phyloP scores from a whole-genome alignment of 2,888 invertebrate genomes.

The Loripinus fragilis region DNA sequence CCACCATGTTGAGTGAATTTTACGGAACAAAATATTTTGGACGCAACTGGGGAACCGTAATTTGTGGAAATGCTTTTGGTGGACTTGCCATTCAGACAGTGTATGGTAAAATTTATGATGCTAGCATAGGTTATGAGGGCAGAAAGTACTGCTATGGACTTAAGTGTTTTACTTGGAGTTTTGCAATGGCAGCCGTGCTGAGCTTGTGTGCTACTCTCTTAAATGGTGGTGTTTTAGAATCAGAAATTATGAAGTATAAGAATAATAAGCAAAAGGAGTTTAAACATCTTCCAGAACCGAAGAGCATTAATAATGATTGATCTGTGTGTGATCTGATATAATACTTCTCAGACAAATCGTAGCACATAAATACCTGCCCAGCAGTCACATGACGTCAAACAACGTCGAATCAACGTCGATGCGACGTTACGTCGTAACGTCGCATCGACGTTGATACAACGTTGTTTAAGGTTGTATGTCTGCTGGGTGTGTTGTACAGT shows the following conservation, averaged over 20 bases:
- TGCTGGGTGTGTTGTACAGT: no score
- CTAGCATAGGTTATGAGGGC: constrained; percentile 58
- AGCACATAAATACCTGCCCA: no score
- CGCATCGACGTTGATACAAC: no score
- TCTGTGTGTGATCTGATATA: no score
- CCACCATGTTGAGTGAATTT: constrained; percentile 75
- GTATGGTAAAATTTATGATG: constrained; percentile 71
- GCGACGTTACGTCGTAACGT: no score
- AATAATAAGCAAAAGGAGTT: not conserved
- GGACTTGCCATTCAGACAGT: constrained; percentile 66
- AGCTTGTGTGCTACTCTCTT: constrained; percentile 69
- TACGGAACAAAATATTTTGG: constrained; percentile 75
- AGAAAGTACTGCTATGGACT: constrained; percentile 69
- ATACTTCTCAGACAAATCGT: no score
- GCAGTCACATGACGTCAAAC: no score
- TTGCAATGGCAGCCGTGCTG: constrained; percentile 67
- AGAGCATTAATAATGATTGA: no score
- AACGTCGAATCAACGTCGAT: no score
- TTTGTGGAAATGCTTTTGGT: constrained; percentile 72
- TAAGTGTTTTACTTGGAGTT: constrained; percentile 74
- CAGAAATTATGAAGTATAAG: constrained; percentile 43
- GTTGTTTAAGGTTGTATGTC: no score
- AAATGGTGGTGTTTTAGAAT: constrained; percentile 66
- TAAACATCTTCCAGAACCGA: no score
- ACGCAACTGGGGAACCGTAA: constrained; percentile 74